Conservation (phyloP, 2,888 invertebrate genomes). For the Venusia cambrica region DNA sequence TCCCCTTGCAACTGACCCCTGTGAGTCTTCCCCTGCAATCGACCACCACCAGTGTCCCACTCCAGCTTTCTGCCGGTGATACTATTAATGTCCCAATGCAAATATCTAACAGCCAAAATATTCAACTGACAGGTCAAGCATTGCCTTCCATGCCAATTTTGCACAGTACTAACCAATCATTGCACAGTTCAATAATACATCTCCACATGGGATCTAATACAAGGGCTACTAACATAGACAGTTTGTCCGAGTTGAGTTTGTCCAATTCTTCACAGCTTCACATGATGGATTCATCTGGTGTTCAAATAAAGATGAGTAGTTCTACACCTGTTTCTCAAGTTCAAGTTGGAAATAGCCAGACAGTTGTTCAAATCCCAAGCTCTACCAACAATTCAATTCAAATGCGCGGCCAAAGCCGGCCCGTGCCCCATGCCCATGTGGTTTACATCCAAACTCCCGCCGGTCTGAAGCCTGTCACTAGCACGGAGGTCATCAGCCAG, state of each 20-base stretch:
- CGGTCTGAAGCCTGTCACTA: constrained; percentile 71
- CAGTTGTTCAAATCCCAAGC: constrained; percentile 66
- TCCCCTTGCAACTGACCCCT: constrained; percentile 68
- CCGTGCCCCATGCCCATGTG: constrained; percentile 81
- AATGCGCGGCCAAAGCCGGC: constrained; percentile 55
- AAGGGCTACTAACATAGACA: constrained; percentile 56
- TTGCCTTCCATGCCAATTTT: constrained; percentile 70
- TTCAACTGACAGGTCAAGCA: constrained; percentile 56
- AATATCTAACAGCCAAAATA: constrained; percentile 61
- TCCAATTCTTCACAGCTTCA: constrained; percentile 61
- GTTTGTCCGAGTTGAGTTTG: constrained; percentile 55
- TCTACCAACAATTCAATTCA: constrained; percentile 65
- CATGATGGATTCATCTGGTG: constrained; percentile 52
- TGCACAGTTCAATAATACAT: constrained; percentile 71
- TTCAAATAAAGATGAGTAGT: constrained; percentile 63
- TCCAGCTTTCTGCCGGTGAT: constrained; percentile 68
- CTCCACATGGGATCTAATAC: constrained; percentile 71
- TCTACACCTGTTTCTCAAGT: constrained; percentile 58
- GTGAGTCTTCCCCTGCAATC: constrained; percentile 70
- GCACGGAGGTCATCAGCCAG: constrained; percentile 71
- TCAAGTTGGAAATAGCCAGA: constrained; percentile 57
- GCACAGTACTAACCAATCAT: constrained; percentile 55
- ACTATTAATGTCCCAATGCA: constrained; percentile 73
- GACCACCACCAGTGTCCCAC: constrained; percentile 62
- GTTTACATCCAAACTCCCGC: constrained; percentile 82